Evolutionary conservation across 2,888 invertebrate species (phyloP).

Genomic region (Octodonta nipae): DNA sequence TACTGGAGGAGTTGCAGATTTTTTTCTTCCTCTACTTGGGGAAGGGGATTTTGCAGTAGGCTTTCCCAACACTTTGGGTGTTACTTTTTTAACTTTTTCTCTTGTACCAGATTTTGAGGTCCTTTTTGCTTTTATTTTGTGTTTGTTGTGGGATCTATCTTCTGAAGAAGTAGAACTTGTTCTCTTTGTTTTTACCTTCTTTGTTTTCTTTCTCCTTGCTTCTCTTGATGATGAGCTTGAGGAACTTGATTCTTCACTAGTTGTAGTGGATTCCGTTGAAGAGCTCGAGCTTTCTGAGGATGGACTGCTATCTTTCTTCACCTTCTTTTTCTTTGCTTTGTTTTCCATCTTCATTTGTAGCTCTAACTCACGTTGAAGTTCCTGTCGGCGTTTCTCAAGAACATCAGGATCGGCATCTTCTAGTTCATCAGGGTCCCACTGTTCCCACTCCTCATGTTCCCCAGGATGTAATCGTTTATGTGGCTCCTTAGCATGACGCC

Average conservation of each 20-base stretch:
- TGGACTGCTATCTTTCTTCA: conserved; percentile 54
- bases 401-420: conserved; percentile 71
- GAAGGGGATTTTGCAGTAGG: conserved; percentile 33
- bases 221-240: conserved; percentile 38
- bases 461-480: conserved; percentile 14
- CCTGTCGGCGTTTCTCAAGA: conserved; percentile 59
- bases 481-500: conserved; percentile 24
- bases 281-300: conserved; percentile 51
- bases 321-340: conserved; percentile 53
- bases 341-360: conserved; percentile 63
- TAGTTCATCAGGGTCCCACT: conserved; percentile 67
- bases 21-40: conserved; percentile 24
- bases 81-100: background rate
- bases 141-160: conserved; percentile 39
- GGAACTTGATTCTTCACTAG: conserved; percentile 52
- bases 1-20: conserved; percentile 33
- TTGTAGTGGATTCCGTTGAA: conserved; percentile 50
- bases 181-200: conserved; percentile 29
- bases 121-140: conserved; percentile 40
- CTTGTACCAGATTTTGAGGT: conserved; percentile 32
- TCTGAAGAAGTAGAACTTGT: conserved; percentile 41
- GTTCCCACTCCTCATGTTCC: conserved; percentile 49
- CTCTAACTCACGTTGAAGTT: conserved; percentile 64
- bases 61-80: conserved; percentile 33
- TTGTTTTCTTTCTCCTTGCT: conserved; percentile 27